Evolutionary conservation across 2,797 vertebrate genomes (phyloP).

Genomic region (Diceros bicornis): DNA sequence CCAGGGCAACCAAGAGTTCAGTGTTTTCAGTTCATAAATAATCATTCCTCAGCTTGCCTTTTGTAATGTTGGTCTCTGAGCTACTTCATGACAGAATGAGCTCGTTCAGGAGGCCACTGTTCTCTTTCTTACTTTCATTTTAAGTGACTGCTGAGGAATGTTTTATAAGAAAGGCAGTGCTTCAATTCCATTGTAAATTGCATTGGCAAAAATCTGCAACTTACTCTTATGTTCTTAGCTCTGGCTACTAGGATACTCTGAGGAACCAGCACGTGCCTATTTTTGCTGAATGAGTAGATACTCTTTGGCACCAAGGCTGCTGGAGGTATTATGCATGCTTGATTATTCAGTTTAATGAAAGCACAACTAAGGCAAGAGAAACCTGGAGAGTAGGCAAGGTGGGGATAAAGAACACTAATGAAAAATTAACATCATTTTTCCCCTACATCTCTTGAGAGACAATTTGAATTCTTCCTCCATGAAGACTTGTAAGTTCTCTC

Average conservation of each 20-base stretch:
- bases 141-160: slow-evolving; percentile 49
- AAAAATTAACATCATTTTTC: background rate
- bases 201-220: slow-evolving; percentile 11
- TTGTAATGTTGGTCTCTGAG: slow-evolving; percentile 20
- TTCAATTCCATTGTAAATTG: background rate
- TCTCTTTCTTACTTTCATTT: slow-evolving; percentile 34
- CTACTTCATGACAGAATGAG: slow-evolving; percentile 40
- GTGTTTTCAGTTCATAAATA: slow-evolving; percentile 76
- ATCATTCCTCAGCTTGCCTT: slow-evolving; percentile 69
- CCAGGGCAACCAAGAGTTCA: slow-evolving; percentile 78
- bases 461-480: background rate
- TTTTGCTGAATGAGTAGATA: background rate
- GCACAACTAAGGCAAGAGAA: background rate
- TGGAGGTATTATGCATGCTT: background rate
- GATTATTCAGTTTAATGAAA: background rate
- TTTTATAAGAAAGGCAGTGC: slow-evolving; percentile 63
- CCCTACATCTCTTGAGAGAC: background rate
- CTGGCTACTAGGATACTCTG: background rate
- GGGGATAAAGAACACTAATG: background rate
- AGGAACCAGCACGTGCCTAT: background rate
- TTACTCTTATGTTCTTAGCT: background rate
- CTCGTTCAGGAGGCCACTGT: slow-evolving; percentile 32
- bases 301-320: background rate
- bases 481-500: background rate
- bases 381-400: background rate